A percentile compares a stretch with the other conserved stretches of the same genome.
Evolutionary conservation across 2,888 invertebrate genomes (phyloP).

Genomic region (Morpho deidamia): DNA sequence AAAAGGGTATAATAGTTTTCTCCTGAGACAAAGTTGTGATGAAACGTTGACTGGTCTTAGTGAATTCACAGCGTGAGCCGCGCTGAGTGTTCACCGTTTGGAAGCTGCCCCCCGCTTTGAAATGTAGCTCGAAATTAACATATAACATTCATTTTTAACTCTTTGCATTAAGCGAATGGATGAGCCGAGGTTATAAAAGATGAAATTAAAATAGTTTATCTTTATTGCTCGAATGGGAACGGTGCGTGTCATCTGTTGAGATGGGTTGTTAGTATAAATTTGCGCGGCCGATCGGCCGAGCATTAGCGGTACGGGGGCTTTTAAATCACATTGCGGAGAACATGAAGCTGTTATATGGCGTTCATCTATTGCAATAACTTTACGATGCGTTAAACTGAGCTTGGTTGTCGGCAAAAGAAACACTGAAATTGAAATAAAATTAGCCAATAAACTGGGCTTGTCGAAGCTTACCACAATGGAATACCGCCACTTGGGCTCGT

Average conservation of each 20-base stretch:
- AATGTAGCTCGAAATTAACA: slow-evolving; percentile 26
- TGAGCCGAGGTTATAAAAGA: slow-evolving; percentile 33
- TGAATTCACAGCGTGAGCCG: slow-evolving; percentile 60
- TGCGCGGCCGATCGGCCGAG: slow-evolving; percentile 23
- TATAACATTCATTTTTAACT: slow-evolving; percentile 55
- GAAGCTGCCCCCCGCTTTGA: slow-evolving; percentile 57
- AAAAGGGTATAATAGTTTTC: slow-evolving; percentile 59
- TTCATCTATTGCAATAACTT: slow-evolving; percentile 66
- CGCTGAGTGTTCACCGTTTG: slow-evolving; percentile 55
- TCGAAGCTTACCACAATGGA: slow-evolving; percentile 69
- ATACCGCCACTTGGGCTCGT: slow-evolving; percentile 60
- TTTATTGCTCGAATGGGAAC: slow-evolving; percentile 38
- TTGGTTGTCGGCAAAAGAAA: slow-evolving; percentile 45
- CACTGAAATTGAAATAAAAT: slow-evolving; percentile 77
- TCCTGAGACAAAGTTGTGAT: slow-evolving; percentile 61
- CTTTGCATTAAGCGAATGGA: slow-evolving; percentile 39
- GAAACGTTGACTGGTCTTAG: slow-evolving; percentile 47
- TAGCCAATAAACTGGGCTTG: slow-evolving; percentile 70
- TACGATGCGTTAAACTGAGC: slow-evolving; percentile 57
- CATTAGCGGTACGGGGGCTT: slow-evolving; percentile 33
- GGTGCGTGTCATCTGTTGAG: slow-evolving; percentile 36
- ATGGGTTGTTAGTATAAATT: slow-evolving; percentile 39
- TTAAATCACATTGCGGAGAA: slow-evolving; percentile 46
- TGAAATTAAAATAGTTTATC: slow-evolving; percentile 43
- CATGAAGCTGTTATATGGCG: slow-evolving; percentile 28